Conservation (phyloP, 2,888 invertebrate genomes). For the Chelonus formosanus region DNA sequence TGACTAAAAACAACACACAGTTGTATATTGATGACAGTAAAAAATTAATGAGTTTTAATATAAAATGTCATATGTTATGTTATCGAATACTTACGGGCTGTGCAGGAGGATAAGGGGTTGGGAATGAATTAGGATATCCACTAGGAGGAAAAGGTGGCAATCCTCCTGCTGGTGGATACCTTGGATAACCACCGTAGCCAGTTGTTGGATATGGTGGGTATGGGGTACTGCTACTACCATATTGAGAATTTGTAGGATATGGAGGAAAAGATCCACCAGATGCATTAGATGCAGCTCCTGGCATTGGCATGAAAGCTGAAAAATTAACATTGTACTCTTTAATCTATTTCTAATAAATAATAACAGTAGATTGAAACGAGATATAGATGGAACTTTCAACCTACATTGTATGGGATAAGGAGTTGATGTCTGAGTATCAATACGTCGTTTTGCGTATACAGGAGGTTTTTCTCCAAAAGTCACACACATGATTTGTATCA, state of each 20-base stretch:
- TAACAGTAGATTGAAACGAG: too few relatives aligned
- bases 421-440: slow-evolving; percentile 60
- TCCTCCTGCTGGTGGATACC: slow-evolving; percentile 56
- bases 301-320: slow-evolving; percentile 65
- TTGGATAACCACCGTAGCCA: slow-evolving; percentile 60
- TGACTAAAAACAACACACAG: slow-evolving; percentile 40
- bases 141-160: slow-evolving; percentile 39
- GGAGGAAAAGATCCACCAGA: slow-evolving; percentile 44
- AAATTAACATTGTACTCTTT: slow-evolving; percentile 2
- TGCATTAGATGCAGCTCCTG: slow-evolving; percentile 44
- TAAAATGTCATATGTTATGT: too few relatives aligned
- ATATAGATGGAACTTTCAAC: slow-evolving; percentile 36
- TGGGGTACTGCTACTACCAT: slow-evolving; percentile 41
- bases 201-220: slow-evolving; percentile 58
- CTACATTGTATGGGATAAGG: slow-evolving; percentile 70
- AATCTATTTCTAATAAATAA: too few relatives aligned
- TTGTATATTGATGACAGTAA: slow-evolving; percentile 11
- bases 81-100: slow-evolving; percentile 49
- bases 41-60: background rate
- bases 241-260: slow-evolving; percentile 49
- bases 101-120: slow-evolving; percentile 55
- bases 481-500: slow-evolving; percentile 90
- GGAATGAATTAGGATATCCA: slow-evolving; percentile 65
- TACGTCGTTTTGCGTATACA: slow-evolving; percentile 81
- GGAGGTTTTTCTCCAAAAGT: slow-evolving; percentile 97